Percentiles rank a stretch among this genome's conserved stretches.
phyloP scores from a whole-genome alignment of 2,113 vertebrate genomes.

The Pimephales promelas region DNA sequence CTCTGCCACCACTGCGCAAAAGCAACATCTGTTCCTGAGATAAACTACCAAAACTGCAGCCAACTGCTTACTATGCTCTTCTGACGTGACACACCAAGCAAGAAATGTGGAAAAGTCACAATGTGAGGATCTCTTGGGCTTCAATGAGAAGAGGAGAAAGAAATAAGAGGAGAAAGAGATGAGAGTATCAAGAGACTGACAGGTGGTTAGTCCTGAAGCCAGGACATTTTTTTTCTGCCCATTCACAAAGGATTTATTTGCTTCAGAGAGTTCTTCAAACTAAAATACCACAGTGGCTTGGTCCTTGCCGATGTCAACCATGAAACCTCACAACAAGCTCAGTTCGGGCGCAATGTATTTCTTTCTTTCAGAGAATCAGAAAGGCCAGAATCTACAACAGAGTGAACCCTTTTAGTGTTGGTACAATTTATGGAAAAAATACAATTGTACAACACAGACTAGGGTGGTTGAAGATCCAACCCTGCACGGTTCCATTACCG shows the following conservation, averaged over 20 bases:
- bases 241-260: constrained; percentile 1
- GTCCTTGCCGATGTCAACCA: not conserved
- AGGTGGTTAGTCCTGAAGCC: not conserved
- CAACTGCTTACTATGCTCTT: constrained; percentile 35
- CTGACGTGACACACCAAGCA: constrained; percentile 15
- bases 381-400: not conserved
- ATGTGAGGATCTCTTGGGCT: not conserved
- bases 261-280: constrained; percentile 9
- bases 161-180: not conserved
- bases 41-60: constrained; percentile 42
- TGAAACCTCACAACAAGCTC: constrained; percentile 5
- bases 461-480: not conserved
- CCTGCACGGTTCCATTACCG: no score
- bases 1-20: constrained; percentile 47
- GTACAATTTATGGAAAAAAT: not conserved
- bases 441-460: no score
- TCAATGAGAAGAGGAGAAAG: not conserved
- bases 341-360: not conserved
- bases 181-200: not conserved
- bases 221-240: constrained; percentile 6
- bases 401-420: not conserved
- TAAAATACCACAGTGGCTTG: not conserved
- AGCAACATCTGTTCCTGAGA: constrained; percentile 54
- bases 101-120: constrained; percentile 3
- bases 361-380: not conserved